Evolutionary conservation across 1,140 invertebrate species (phyloP), one percentile per base, ranked within the genome.

Genomic region (Atopsyche davidsoni): DNA sequence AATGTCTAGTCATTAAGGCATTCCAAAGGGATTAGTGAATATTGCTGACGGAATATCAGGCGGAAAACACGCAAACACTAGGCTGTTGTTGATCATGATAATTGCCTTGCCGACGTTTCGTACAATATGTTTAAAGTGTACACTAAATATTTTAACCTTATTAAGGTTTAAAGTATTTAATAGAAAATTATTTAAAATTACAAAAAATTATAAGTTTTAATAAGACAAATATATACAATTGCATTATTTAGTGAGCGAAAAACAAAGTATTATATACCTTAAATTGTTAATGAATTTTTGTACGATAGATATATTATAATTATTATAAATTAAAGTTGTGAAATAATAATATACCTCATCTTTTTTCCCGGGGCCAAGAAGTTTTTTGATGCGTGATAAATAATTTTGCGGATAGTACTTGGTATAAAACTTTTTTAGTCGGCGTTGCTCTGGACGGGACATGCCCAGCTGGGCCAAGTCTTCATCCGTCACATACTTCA

Each of bases 401-500:
- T 95, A 95, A 59, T 90, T 92, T 64, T 93, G 89, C 4, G 92
- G 92, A 64, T 86, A 93, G 68, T 93, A 87, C 67, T 92, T 96
- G 55, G 90, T 85, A 64, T 92, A 96, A 62, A 86, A 92, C 70
- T 96, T 96, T 57, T 89, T 87, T 28, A 97, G 79, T 49, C 95
- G 77, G 56, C 95, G 80, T 69, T 93, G 90, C 72, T 98, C 96
- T 17, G 95, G 95, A 57, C 90, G 89, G 6, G 92, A 92, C 81
- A 99, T 90, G 4, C 95, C 95, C 60, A 99, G 86, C 48, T 87
- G 85, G 25, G 78, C 72, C 21, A 98, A 73, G 70, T 99, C 96
- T 54, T 93, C 88, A 59, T 96, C 92, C 1, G 87, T 85, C 4
- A 96, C 92, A 78, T 93, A 97, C 68, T 97, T 97, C n/a, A 99